These are phyloP conservation scores for Camarhynchus parvulus DNA, from an alignment of 2,113 vertebrate species.

Conservation along the genomic window DNA sequence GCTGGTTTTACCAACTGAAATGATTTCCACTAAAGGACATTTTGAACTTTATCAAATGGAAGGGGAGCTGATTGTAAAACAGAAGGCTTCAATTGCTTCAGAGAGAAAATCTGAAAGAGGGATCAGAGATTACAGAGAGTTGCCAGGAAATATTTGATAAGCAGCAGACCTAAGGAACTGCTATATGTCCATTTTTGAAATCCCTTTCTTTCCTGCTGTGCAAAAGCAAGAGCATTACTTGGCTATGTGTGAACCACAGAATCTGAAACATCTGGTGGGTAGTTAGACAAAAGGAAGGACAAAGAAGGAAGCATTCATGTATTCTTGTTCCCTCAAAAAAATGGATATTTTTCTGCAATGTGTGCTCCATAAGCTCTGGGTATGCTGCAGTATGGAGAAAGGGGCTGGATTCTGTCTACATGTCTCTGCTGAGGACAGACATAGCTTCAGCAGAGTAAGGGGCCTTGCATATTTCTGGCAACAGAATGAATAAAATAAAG, in stretches of 20 bases:
- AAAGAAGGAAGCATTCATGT: neutral
- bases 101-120: constrained; percentile 10
- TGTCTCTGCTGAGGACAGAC: neutral
- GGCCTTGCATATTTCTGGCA: neutral
- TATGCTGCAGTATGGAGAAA: neutral
- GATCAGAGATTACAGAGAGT: constrained; percentile 19
- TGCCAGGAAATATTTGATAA: constrained; percentile 56
- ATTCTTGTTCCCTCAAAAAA: neutral
- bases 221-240: constrained; percentile 9
- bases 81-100: constrained; percentile 31
- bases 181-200: neutral
- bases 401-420: neutral
- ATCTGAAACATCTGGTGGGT: constrained; percentile 28
- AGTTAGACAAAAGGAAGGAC: neutral
- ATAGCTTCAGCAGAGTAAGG: neutral
- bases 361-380: neutral
- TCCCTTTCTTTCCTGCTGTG: constrained; percentile 27
- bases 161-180: constrained; percentile 30
- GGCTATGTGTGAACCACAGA: constrained; percentile 5
- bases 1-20: neutral
- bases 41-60: neutral
- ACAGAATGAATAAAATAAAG: neutral
- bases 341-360: neutral
- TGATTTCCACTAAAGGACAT: neutral
- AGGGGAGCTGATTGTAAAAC: neutral